Percentiles rank a stretch among this genome's conserved stretches.
phyloP scores from a whole-genome alignment of 2,113 vertebrate species.

The Myanophis thanlyinensis region DNA sequence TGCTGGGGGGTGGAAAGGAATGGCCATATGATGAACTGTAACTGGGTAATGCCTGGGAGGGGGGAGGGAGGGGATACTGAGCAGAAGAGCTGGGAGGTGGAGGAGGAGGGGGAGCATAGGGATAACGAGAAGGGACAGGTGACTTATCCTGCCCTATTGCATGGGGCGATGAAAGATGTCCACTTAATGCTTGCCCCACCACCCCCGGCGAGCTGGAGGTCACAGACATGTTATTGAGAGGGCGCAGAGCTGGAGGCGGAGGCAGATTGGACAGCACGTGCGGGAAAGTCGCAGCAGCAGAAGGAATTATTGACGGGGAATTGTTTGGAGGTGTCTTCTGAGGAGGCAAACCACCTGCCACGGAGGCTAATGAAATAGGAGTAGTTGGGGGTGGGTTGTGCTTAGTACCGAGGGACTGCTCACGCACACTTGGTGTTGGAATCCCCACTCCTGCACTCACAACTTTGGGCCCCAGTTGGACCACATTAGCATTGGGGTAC shows the following conservation, averaged over 20 bases:
- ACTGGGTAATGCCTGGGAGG: constrained; percentile 64
- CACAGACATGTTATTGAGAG: constrained; percentile 74
- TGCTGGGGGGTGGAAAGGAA: constrained; percentile 66
- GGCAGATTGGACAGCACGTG: constrained; percentile 79
- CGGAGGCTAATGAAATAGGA: constrained; percentile 69
- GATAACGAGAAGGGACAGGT: constrained; percentile 63
- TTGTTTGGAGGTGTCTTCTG: constrained; percentile 69
- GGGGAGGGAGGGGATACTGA: constrained; percentile 57
- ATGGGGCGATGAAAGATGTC: constrained; percentile 67
- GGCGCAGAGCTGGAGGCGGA: constrained; percentile 89
- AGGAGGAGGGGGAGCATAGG: constrained; percentile 58
- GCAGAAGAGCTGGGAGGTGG: constrained; percentile 58
- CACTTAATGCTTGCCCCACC: constrained; percentile 77
- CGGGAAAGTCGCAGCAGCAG: constrained; percentile 63
- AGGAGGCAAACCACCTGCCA: constrained; percentile 59
- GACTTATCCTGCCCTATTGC: constrained; percentile 69
- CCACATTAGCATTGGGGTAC: constrained; percentile 53
- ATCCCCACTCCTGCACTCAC: constrained; percentile 49
- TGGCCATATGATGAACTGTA: constrained; percentile 65
- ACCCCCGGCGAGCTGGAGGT: constrained; percentile 69
- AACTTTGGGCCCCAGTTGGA: constrained; percentile 61
- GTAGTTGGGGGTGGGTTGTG: constrained; percentile 81
- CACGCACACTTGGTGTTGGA: constrained; percentile 48
- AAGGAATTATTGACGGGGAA: constrained; percentile 52
- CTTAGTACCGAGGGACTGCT: constrained; percentile 66